A percentile compares a stretch with the other conserved stretches of the same genome.
phyloP scores from a whole-genome alignment of 1,140 invertebrate species.

The Listronotus oregonensis region DNA sequence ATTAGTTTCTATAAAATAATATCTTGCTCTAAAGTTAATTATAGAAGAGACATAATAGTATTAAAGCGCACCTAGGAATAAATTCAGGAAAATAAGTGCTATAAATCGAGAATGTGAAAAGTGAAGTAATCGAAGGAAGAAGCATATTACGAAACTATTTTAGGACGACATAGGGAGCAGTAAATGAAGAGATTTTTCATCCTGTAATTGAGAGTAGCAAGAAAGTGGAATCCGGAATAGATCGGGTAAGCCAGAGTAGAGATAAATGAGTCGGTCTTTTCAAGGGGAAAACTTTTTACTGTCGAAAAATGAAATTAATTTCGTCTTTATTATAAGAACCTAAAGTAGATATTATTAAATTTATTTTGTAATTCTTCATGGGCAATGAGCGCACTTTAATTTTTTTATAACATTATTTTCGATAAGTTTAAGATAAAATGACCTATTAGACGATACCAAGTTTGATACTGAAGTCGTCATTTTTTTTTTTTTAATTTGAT shows the following conservation, averaged over 20 bases:
- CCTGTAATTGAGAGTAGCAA: constrained; percentile 29
- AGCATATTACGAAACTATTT: constrained; percentile 28
- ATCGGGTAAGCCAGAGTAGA: constrained; percentile 11
- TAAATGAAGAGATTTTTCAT: constrained; percentile 35
- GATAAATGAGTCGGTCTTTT: constrained; percentile 13
- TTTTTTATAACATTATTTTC: too few species aligned
- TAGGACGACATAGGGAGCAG: constrained; percentile 29
- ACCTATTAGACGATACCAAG: too few species aligned
- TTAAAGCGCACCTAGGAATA: neutral
- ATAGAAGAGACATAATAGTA: too few species aligned
- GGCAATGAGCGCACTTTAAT: too few species aligned
- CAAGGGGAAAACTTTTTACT: neutral
- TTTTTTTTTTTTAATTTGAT: too few species aligned
- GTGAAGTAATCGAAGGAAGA: constrained; percentile 12
- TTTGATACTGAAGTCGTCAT: too few species aligned
- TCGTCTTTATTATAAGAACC: too few species aligned
- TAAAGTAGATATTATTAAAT: too few species aligned
- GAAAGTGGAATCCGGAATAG: constrained; percentile 21
- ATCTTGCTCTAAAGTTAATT: too few species aligned
- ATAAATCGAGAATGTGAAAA: constrained; percentile 12
- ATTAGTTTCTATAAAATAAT: too few species aligned
- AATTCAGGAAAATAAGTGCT: constrained; percentile 18
- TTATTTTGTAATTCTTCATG: too few species aligned
- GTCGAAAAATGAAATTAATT: neutral
- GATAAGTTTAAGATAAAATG: too few species aligned